Base-by-base conservation (phyloP, 2,888 invertebrate genomes). In the Julus scandinavius region DNA sequence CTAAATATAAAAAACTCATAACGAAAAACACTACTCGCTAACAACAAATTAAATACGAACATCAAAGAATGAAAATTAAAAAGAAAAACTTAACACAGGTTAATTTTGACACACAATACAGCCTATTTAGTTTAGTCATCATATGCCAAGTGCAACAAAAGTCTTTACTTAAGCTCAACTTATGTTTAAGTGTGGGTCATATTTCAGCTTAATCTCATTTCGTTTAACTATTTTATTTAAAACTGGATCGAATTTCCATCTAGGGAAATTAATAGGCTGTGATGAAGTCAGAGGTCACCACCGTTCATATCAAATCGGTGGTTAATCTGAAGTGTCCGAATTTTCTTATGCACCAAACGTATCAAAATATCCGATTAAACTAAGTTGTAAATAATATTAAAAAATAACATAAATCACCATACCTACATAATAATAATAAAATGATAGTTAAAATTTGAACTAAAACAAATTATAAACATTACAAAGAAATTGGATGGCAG, bases 41-140 rank as follows among this genome's bases (percentile, higher is more conserved):
- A 85, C 85, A 85, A 85, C 85, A 85, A 85, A 85, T 85, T 85
- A 85, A 85, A 85, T 85, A 85, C 85, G 85, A 85, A 85, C 49
- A 85, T 41, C 29, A 85, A 85, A 85, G 85, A 85, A 49, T 29
- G 85, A 85, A 85, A 17, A 15, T 49, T 29, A 29, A 85, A 45
- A 85, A 45, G 45, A 85, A 85, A 85, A 85, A 85, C 85, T 85
- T 85, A 85, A 85, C 85, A 85, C 38, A 80, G 80, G 38, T 38
- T 72, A 72, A 38, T 80, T 80, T 38, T 80, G 80, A 80, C 80
- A 80, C 38, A 80, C 38, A 38, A 38, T 15, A 38, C 80, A 72
- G n/a, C 80, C 38, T 38, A 54, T 54, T 54, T 2, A 50, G 13
- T 50, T 54, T 54, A 17, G 54, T 54, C 54, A 17, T 54, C 54